Evolutionary conservation across 2,113 vertebrate species (phyloP).

Genomic region (Vulpes ferrilata): DNA sequence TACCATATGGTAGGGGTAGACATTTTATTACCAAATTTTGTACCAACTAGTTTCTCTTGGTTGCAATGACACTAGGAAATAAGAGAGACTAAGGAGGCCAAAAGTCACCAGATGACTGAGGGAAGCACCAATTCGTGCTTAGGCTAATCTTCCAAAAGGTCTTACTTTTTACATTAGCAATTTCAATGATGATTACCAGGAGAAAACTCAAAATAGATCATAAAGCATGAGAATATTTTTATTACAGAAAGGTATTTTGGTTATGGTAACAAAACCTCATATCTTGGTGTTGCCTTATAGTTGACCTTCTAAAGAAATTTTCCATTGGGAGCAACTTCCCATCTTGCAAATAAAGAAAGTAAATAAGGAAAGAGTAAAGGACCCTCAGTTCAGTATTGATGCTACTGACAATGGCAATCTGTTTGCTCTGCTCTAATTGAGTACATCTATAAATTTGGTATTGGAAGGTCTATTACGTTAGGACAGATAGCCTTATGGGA

Average conservation of each 20-base stretch:
- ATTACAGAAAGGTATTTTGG: background rate
- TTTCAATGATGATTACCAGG: background rate
- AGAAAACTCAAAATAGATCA: background rate
- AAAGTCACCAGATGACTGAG: background rate
- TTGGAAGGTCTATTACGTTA: background rate
- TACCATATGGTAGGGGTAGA: background rate
- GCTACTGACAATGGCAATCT: background rate
- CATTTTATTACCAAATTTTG: background rate
- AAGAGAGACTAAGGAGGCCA: background rate
- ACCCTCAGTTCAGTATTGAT: background rate
- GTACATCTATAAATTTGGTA: background rate
- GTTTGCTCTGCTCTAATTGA: background rate
- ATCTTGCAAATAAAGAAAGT: background rate
- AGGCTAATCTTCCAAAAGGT: background rate
- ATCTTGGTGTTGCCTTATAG: background rate
- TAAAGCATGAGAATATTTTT: conserved; percentile 32
- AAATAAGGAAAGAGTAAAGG: background rate
- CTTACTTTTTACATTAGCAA: conserved; percentile 3
- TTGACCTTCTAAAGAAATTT: background rate
- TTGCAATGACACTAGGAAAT: background rate
- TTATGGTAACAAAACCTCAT: conserved; percentile 18
- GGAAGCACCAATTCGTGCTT: background rate
- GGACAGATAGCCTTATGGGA: background rate
- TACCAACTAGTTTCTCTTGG: conserved; percentile 37
- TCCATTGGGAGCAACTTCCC: background rate